Conservation (phyloP, 2,113 vertebrate species). For the Myotis brandtii region DNA sequence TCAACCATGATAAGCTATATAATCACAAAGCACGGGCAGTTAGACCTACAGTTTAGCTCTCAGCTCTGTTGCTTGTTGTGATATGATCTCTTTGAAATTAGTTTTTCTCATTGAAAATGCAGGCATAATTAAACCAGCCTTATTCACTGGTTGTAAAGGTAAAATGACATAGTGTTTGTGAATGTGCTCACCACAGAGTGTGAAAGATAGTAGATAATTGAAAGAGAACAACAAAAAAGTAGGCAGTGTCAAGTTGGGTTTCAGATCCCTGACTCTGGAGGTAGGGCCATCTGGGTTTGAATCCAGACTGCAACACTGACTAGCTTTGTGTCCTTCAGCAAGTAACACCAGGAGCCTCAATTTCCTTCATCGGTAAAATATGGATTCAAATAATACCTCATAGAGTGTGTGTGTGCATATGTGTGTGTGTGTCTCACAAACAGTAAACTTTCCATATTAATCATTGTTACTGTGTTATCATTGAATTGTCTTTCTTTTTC, state of each 20-base stretch:
- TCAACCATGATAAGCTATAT: slow-evolving; percentile 39
- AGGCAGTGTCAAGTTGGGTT: background rate
- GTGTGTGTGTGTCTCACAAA: background rate
- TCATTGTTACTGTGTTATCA: background rate
- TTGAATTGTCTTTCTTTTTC: background rate
- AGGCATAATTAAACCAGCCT: slow-evolving; percentile 50
- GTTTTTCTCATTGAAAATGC: slow-evolving; percentile 38
- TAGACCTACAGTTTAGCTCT: slow-evolving; percentile 32
- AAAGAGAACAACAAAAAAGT: background rate
- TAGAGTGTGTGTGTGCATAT: background rate
- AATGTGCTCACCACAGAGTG: background rate
- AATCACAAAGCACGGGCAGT: background rate
- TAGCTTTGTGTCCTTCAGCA: background rate
- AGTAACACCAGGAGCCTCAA: background rate
- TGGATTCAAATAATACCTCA: background rate
- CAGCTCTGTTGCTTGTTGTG: background rate
- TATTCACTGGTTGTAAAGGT: background rate
- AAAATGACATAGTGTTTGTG: slow-evolving; percentile 17
- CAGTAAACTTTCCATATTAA: background rate
- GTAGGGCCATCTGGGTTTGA: background rate
- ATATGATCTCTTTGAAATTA: slow-evolving; percentile 22
- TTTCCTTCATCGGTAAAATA: background rate
- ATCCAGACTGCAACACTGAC: background rate
- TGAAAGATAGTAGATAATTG: background rate
- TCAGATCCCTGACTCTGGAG: background rate